These are phyloP conservation scores for Carcina quercana DNA, from an alignment of 2,888 invertebrate species.

Conservation along the genomic window DNA sequence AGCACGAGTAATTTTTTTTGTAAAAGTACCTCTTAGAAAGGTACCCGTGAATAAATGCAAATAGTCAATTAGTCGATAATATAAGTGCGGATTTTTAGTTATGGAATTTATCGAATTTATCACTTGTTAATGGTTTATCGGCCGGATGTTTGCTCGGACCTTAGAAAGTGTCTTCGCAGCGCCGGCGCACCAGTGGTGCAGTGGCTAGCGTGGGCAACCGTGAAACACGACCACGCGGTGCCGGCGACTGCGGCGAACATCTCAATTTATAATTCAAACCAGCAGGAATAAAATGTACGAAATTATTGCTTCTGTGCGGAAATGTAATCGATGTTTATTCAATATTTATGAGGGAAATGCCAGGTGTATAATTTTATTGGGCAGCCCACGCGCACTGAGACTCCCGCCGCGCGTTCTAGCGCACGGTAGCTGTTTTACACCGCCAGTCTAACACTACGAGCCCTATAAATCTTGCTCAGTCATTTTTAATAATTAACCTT, in stretches of 20 bases:
- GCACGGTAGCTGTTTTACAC: background rate
- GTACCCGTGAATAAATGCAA: conserved; percentile 1
- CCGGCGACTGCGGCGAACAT: conserved; percentile 28
- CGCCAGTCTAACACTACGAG: background rate
- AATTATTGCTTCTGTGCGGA: conserved; percentile 40
- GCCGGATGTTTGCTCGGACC: conserved; percentile 60
- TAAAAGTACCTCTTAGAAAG: background rate
- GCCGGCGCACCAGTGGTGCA: conserved; percentile 30
- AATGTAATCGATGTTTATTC: conserved; percentile 38
- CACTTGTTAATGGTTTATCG: conserved; percentile 33
- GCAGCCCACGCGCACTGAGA: conserved; percentile 21
- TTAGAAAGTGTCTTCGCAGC: conserved; percentile 64
- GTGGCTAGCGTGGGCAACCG: conserved; percentile 43
- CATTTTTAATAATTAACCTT: too few relatives aligned
- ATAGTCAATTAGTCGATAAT: conserved; percentile 6
- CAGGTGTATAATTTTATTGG: conserved; percentile 36
- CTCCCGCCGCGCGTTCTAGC: conserved; percentile 2
- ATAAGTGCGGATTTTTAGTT: conserved; percentile 13
- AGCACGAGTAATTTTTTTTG: conserved; percentile 4
- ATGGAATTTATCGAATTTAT: conserved; percentile 22
- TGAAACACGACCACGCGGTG: conserved; percentile 35
- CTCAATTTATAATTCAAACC: conserved; percentile 51
- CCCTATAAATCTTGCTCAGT: background rate
- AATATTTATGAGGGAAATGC: conserved; percentile 37
- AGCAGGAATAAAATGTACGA: conserved; percentile 41